phyloP scores from a whole-genome alignment of 37 sponge, comb jelly and placozoan genomes.

The Theonella swinhoei region DNA sequence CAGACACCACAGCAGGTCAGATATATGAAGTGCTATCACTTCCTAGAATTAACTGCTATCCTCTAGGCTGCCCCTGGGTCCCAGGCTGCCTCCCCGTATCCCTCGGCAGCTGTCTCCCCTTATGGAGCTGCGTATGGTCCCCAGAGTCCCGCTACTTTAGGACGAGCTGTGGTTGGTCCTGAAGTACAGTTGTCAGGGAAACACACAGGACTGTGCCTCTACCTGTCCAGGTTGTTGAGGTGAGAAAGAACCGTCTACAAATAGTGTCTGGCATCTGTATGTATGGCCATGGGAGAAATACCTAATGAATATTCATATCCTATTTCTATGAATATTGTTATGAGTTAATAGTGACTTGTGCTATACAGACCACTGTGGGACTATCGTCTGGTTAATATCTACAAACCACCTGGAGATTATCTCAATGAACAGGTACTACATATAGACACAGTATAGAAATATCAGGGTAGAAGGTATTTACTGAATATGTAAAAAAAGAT shows the following conservation, averaged over 20 bases:
- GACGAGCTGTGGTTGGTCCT: conserved; percentile 84
- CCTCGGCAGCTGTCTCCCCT: neutral
- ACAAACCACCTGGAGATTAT: conserved; percentile 32
- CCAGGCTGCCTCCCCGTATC: neutral
- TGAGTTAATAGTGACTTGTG: neutral
- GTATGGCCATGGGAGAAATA: neutral
- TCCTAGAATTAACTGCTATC: neutral
- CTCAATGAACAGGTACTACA: conserved; percentile 26
- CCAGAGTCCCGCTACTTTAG: conserved; percentile 62
- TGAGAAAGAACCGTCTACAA: neutral
- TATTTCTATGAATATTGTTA: conserved; percentile 9
- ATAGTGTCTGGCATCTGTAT: neutral
- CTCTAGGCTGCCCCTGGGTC: neutral
- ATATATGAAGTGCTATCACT: neutral
- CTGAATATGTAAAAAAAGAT: too few species aligned
- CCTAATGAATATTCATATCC: too few species aligned
- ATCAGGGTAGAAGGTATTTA: too few species aligned
- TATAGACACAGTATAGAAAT: too few species aligned
- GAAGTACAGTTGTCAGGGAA: conserved; percentile 87
- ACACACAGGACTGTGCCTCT: conserved; percentile 84
- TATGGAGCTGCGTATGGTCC: neutral
- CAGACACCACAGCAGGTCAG: neutral
- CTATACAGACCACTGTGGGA: conserved; percentile 68
- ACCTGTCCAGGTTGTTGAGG: conserved; percentile 81
- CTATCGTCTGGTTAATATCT: conserved; percentile 3